Conservation (phyloP, 2,797 vertebrate species). For the Sternarchorhynchus goeldii region DNA sequence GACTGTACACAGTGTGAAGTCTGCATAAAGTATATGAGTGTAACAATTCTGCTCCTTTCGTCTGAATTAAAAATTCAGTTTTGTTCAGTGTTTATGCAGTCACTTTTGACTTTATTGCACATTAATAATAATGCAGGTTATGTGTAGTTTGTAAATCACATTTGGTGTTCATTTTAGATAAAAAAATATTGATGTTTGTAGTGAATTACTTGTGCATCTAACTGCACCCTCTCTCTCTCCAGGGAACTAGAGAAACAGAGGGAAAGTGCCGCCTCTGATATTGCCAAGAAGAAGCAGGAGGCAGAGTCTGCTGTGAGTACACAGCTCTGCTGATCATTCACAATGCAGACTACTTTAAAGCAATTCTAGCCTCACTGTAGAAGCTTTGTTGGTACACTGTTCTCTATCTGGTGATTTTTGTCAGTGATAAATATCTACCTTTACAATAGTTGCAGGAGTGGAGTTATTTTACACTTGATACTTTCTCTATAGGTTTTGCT, state of each 20-base stretch:
- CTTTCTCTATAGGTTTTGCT: constrained; percentile 83
- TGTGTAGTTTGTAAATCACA: background rate
- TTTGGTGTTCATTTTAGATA: background rate
- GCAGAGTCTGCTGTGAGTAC: constrained; percentile 91
- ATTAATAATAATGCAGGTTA: background rate
- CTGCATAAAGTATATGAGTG: background rate
- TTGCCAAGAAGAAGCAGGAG: constrained; percentile 92
- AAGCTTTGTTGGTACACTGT: constrained; percentile 25
- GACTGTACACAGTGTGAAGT: too few relatives aligned
- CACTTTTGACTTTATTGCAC: background rate
- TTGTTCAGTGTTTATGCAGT: background rate
- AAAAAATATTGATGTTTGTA: background rate
- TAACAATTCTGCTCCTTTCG: background rate
- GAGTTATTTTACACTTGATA: constrained; percentile 54
- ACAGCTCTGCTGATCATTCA: constrained; percentile 35
- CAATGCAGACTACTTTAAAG: constrained; percentile 33
- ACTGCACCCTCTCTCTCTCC: constrained; percentile 49
- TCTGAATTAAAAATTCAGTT: background rate
- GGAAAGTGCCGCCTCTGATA: constrained; percentile 86
- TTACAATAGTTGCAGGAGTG: constrained; percentile 46
- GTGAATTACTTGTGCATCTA: constrained; percentile 56
- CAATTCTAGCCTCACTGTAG: constrained; percentile 35
- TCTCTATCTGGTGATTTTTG: constrained; percentile 42
- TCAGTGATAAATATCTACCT: constrained; percentile 39
- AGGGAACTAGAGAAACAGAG: constrained; percentile 95